Percentiles rank a stretch among this genome's conserved stretches.
Evolutionary conservation across 1,140 invertebrate genomes (phyloP).

Genomic region (Adelges cooleyi): DNA sequence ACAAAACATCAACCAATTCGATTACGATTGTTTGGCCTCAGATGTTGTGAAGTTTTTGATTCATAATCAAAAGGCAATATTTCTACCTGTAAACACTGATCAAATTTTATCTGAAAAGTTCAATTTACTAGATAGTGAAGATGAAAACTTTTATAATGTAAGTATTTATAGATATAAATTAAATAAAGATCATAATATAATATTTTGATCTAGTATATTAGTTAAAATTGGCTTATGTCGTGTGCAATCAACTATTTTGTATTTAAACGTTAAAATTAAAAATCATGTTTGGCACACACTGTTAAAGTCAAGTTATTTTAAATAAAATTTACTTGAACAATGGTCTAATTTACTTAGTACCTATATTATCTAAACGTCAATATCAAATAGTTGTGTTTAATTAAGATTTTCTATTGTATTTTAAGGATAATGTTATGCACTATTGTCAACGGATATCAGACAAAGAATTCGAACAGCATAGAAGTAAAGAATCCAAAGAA

Average conservation of each 20-base stretch:
- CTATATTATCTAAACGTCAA: no score
- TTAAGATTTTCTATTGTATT: neutral
- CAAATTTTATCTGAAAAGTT: constrained; percentile 22
- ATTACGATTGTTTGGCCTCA: constrained; percentile 21
- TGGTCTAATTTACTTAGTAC: no score
- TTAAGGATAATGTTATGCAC: neutral
- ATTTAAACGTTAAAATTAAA: no score
- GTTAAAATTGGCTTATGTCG: no score
- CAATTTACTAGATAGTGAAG: neutral
- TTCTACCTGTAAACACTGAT: constrained; percentile 16
- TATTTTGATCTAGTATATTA: no score
- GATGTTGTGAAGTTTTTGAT: constrained; percentile 18
- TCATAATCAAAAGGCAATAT: constrained; percentile 8
- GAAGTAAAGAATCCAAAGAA: constrained; percentile 15
- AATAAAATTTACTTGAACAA: no score
- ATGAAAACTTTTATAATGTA: neutral
- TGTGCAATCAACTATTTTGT: no score
- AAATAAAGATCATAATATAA: no score
- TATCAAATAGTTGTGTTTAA: no score
- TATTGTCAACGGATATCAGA: constrained; percentile 21
- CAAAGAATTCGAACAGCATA: constrained; percentile 20
- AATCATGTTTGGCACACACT: no score
- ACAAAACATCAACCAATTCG: constrained; percentile 20
- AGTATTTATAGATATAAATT: neutral
- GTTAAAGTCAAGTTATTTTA: no score